A percentile compares a stretch with the other conserved stretches of the same genome.
Conservation (phyloP, 2,113 vertebrate species). For the Pseudorhombus dupliciocellatus region DNA sequence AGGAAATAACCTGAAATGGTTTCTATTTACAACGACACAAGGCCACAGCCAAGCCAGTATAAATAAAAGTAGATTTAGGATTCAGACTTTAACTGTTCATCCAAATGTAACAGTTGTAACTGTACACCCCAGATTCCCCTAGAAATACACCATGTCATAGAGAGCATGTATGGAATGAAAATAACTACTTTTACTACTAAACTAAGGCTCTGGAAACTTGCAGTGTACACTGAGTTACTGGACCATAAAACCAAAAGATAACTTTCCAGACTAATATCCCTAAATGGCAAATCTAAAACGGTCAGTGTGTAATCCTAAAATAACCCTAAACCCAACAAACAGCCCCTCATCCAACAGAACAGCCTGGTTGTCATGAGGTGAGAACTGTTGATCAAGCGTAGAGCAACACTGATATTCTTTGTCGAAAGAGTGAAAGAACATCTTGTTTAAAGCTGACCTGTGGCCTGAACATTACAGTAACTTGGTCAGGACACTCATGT, state of each 20-base stretch:
- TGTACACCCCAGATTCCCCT: too few species aligned
- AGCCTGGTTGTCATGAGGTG: background rate
- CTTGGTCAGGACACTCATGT: slow-evolving; percentile 4
- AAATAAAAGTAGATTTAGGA: too few species aligned
- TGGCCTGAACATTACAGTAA: slow-evolving; percentile 9
- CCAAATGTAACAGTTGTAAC: background rate
- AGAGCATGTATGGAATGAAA: too few species aligned
- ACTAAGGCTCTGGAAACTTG: background rate
- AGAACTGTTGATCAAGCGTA: slow-evolving; percentile 1
- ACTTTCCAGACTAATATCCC: slow-evolving; percentile 9
- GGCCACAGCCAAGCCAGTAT: too few species aligned
- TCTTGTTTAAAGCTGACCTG: background rate
- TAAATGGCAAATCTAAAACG: slow-evolving; percentile 10
- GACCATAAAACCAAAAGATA: background rate
- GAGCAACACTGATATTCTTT: background rate
- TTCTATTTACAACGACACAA: too few species aligned
- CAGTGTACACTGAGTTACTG: background rate
- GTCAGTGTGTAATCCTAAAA: background rate
- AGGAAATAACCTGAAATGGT: too few species aligned
- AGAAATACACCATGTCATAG: too few species aligned
- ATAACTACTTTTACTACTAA: background rate
- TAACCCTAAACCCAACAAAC: background rate
- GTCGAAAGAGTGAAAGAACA: slow-evolving; percentile 1
- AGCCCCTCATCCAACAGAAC: background rate
- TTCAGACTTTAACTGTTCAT: too few species aligned